Base-by-base conservation (phyloP, 2,888 invertebrate species). In the Drosophila testacea region DNA sequence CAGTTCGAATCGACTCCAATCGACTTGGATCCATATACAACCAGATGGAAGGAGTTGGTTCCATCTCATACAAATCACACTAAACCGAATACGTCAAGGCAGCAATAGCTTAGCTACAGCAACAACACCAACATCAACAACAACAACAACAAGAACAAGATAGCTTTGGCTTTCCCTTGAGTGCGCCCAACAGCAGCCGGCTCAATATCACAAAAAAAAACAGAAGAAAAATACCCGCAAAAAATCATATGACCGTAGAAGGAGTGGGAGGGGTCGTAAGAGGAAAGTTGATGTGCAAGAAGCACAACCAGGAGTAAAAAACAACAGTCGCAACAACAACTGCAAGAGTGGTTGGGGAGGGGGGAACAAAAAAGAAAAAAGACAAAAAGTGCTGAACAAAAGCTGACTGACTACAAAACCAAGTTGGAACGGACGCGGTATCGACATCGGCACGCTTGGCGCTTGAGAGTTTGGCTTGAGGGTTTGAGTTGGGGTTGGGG, bases 51-150 rank as follows among this genome's bases (percentile, higher is more conserved):
- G 36, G 11, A 28, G 1, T 30, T n/a, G 16, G 13, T 7, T 36
- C 6, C 41, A 57, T 67, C 22, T 70, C 84, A 76, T 79, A 86
- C 83, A 83, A 83, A 86, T 83, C 83, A 83, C 87, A 77, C 83
- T 81, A 81, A 85, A 70, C 86, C 86, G 68, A 83, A 86, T 83
- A 81, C 83, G 81, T 83, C 81, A 86, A 83, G 81, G 70, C 74
- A 66, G 64, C 69, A 73, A 54, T 68, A 77, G 81, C 68, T 77
- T 66, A 73, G 57, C 61, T 63, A 42, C 52, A 66, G 39, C 55
- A 63, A 38, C 46, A 56, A 59, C 59, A 57, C 51, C 32, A 50
- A 57, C 44, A 44, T 46, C 50, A 16, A 22, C 16, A 50, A 27
- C 50, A 57, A 47, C 50, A 47, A 59, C 32, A 7, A 32, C 39